Base-by-base conservation (phyloP, 2,888 invertebrate species). In the Himalopsyche anomala region DNA sequence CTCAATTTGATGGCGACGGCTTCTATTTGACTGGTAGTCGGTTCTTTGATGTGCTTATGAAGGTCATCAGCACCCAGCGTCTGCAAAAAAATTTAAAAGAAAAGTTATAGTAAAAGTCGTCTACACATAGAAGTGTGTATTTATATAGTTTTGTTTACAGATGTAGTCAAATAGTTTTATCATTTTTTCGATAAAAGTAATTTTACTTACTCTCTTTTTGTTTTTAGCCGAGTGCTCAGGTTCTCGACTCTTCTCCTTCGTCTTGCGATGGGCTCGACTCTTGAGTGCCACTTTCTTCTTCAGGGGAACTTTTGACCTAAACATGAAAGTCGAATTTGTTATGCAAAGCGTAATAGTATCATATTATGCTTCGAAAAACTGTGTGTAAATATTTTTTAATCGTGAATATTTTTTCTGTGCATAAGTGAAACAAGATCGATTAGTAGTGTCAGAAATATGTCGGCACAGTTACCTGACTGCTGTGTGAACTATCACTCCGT, bases 221-320 rank as follows among this genome's bases (percentile, higher is more conserved):
- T 92, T 92, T 89, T 91, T 91, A 81, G 92, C 90, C 91, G 89
- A 89, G 15, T 86, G 82, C 40, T 86, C 87, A 28, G 56, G 5
- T 62, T 87, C 87, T 83, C 85, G 82, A 19, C 19, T 87, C 86
- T 86, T 90, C 87, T 89, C 91, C 87, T 94, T 93, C 90, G 93
- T 94, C 90, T 92, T 93, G 89, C 94, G 93, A 89, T 94, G 94
- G 36, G 93, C 93, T 86, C 94, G 92, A 40, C 94, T 94, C 89
- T 94, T 93, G 88, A 95, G 93, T 62, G 95, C 94, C 38, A 97
- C 97, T 91, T 97, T 97, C 91, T 96, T 96, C 92, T 97, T 97
- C 89, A 98, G 94, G 74, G 98, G 98, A 86, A 98, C 94, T 92
- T 97, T 97, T 82, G 97, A 96, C 89, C 97, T 95, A 90, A n/a